phyloP scores from a whole-genome alignment of 2,888 invertebrate genomes.

The Lasius platythorax region DNA sequence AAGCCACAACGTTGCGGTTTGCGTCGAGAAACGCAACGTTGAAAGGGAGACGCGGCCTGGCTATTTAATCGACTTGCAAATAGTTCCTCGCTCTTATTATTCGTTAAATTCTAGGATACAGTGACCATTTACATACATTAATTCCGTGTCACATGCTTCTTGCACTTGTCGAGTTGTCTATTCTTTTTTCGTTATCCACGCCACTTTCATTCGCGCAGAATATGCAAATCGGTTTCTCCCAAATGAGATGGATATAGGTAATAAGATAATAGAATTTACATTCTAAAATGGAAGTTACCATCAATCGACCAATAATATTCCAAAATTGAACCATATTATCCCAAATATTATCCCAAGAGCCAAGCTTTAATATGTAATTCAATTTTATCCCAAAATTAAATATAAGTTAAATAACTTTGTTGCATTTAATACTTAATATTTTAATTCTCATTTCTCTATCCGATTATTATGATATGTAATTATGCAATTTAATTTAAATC shows the following conservation, averaged over 20 bases:
- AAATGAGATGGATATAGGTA: background rate
- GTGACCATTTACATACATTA: background rate
- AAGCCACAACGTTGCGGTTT: constrained; percentile 4
- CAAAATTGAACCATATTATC: background rate
- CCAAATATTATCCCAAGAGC: background rate
- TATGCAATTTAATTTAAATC: background rate
- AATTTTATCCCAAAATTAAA: background rate
- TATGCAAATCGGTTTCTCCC: background rate
- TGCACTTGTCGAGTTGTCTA: background rate
- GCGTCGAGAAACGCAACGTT: background rate
- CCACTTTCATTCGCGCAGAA: background rate
- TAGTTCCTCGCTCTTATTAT: background rate
- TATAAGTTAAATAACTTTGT: background rate
- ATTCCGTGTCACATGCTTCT: background rate
- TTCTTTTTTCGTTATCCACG: background rate
- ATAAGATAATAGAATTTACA: constrained; percentile 18
- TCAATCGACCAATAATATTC: background rate
- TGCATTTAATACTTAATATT: background rate
- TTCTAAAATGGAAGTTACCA: background rate
- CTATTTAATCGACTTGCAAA: constrained; percentile 22
- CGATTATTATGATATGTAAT: background rate
- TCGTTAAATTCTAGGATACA: background rate
- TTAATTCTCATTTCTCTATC: background rate
- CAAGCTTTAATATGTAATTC: constrained; percentile 2
- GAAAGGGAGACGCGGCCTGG: background rate